Evolutionary conservation across 2,888 invertebrate genomes (phyloP), one percentile per base, ranked within the genome.

Genomic region (Apoderus coryli): DNA sequence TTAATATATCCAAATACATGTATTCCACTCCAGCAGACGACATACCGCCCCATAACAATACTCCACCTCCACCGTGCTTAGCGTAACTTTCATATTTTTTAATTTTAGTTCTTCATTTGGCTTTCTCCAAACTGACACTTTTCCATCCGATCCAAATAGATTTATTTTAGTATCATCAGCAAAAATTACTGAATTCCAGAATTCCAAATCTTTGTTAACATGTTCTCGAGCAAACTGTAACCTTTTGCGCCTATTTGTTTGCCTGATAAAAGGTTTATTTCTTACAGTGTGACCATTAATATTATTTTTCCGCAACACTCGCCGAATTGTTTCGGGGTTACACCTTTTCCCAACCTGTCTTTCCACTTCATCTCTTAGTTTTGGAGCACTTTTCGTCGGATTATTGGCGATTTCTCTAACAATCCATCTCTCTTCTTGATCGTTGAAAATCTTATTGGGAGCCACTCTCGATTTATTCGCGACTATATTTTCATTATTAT

Each of bases 111-210:
- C n/a, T n/a, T n/a, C n/a, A n/a, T n/a, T n/a, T n/a, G n/a, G 16
- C 19, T 31, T 31, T 3, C 31, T 4, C 24, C 15, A 31, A 9
- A 31, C 25, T 16, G 23, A 22, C 14, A 13, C 9, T 12, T 22
- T 22, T 16, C 22, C 22, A 22, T 29, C 22, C 7, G 14, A 29
- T 7, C 29, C 14, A 31, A 31, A 31, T 25, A 31, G 22, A 14
- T 31, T 31, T 31, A 31, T 25, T 24, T 31, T 31, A 11, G 31
- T 25, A n/a, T 31, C 31, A 25, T 31, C 25, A 10, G 31, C 24
- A 19, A 19, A 19, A 7, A 19, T 6, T 19, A 19, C 19, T 19
- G 19, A 19, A 19, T 19, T 9, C 9, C 19, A 19, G 19, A 19
- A 19, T 6, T 19, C 9, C 9, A 19, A 19, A 19, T 19, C 19